Evolutionary conservation across 2,113 vertebrate species (phyloP).

Genomic region (Eubucco bourcierii): DNA sequence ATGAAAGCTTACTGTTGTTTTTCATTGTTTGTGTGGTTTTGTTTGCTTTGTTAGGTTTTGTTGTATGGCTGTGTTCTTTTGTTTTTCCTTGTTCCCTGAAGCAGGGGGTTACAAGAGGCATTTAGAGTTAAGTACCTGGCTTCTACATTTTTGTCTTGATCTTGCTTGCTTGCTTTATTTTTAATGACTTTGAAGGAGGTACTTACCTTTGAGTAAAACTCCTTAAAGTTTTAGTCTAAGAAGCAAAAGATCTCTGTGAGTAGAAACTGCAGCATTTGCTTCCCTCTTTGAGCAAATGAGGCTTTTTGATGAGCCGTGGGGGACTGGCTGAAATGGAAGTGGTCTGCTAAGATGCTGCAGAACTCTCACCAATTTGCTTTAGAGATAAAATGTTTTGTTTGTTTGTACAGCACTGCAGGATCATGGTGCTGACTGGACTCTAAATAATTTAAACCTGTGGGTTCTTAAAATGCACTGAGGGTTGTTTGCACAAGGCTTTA

Average conservation of each 20-base stretch:
- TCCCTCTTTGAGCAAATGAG: background rate
- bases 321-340: background rate
- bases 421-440: background rate
- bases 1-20: background rate
- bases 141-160: background rate
- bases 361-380: background rate
- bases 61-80: background rate
- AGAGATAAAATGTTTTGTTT: background rate
- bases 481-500: background rate
- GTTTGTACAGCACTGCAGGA: background rate
- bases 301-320: background rate
- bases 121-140: background rate
- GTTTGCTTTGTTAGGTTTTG: background rate
- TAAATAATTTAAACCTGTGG: background rate
- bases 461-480: background rate
- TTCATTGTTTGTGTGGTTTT: background rate
- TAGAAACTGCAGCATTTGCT: background rate
- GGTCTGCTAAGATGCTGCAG: conserved; percentile 2
- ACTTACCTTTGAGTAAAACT: background rate
- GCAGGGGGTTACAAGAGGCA: background rate
- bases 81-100: background rate
- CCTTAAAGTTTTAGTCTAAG: background rate
- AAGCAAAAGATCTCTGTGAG: background rate
- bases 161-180: background rate
- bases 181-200: background rate